phyloP scores from a whole-genome alignment of 1,140 invertebrate species.

The Hestina assimilis region DNA sequence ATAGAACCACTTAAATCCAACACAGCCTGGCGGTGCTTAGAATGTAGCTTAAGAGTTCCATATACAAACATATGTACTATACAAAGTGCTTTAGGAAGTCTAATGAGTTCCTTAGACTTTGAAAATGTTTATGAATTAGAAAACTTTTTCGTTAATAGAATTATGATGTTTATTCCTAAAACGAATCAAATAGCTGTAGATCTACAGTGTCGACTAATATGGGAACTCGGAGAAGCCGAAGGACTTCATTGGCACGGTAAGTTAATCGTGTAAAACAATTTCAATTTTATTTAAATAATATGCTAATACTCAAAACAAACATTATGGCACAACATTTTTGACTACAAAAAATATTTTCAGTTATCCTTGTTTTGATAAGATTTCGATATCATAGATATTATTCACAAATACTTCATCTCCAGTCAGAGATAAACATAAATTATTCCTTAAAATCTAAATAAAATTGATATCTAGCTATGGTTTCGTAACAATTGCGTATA shows the following conservation, averaged over 20 bases:
- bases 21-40: constrained; percentile 74
- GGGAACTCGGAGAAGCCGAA: constrained; percentile 55
- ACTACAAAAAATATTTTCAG: too few species aligned
- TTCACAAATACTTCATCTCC: too few species aligned
- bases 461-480: too few species aligned
- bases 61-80: constrained; percentile 63
- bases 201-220: constrained; percentile 71
- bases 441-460: too few species aligned
- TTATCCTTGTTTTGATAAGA: too few species aligned
- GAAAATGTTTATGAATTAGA: constrained; percentile 68
- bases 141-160: constrained; percentile 67
- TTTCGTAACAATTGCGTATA: too few species aligned
- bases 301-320: too few species aligned
- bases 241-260: constrained; percentile 69
- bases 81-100: constrained; percentile 69
- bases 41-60: constrained; percentile 66
- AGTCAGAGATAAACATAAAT: too few species aligned
- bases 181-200: constrained; percentile 78
- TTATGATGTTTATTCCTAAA: constrained; percentile 70
- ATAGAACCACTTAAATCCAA: constrained; percentile 61
- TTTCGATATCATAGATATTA: too few species aligned
- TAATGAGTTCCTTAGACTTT: constrained; percentile 64
- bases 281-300: too few species aligned
- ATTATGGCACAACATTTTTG: too few species aligned
- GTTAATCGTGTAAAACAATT: constrained; percentile 1